Evolutionary conservation across 2,888 invertebrate genomes (phyloP).

Genomic region (Amphimallon solstitiale): DNA sequence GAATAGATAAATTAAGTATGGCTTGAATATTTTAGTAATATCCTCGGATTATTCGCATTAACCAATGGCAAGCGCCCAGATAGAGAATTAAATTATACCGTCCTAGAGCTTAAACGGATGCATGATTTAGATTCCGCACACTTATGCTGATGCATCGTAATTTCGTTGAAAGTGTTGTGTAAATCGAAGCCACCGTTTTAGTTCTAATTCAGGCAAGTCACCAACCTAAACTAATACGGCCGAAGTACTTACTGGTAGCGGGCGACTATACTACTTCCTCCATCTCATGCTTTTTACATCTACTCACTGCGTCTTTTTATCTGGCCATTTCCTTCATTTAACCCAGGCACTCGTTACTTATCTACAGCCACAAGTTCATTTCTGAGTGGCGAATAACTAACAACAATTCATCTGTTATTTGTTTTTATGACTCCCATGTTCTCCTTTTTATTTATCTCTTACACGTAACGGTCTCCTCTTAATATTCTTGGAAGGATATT

Average conservation of each 20-base stretch:
- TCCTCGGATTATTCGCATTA: constrained; percentile 1
- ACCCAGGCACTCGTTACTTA: not conserved
- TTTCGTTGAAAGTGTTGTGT: constrained; percentile 1
- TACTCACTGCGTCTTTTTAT: constrained; percentile 7
- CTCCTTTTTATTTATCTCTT: too few species aligned
- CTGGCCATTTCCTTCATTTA: constrained; percentile 12
- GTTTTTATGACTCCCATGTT: too few species aligned
- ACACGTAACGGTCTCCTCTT: too few species aligned
- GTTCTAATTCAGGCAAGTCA: not conserved
- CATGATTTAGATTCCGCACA: constrained; percentile 18
- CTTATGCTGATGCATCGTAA: constrained; percentile 13
- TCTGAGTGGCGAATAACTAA: not conserved
- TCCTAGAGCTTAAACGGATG: constrained; percentile 3
- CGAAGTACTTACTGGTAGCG: constrained; percentile 1
- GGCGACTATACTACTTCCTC: not conserved
- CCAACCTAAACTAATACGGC: not conserved
- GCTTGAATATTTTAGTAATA: constrained; percentile 4
- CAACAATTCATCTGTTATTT: not conserved
- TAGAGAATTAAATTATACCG: constrained; percentile 7
- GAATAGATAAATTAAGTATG: not conserved
- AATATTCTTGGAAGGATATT: too few species aligned
- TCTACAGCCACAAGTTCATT: constrained; percentile 3
- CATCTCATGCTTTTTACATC: constrained; percentile 1
- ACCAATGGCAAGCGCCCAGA: not conserved
- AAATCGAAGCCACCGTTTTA: constrained; percentile 16